Base-by-base conservation (phyloP, 2,888 invertebrate genomes). In the Leucozona laternaria region DNA sequence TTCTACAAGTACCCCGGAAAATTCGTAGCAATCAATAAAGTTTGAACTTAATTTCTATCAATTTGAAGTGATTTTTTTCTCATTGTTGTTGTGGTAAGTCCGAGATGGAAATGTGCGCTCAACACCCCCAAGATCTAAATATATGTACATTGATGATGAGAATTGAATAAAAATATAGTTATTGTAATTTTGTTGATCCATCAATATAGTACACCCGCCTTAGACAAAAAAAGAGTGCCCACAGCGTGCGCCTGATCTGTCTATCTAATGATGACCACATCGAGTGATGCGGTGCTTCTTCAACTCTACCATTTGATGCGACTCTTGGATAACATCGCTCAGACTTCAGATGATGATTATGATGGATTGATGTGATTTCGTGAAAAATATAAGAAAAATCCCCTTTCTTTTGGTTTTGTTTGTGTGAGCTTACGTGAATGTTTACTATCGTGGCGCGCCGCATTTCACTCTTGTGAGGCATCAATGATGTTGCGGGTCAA, bases 351-450 rank as follows among this genome's bases (percentile, higher is more conserved):
- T 73, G 70, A 66, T 80, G 77, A 81, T 73, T 80, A 80, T 80
- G 85, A 85, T 77, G 48, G 81, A 85, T 80, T 68, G 80, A 77
- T 76, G 79, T 28, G 68, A 79, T 75, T 79, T 71, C 48, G 11
- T 75, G 66, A 75, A 70, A 68, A 68, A 58, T 45, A 20, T 1
- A 62, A n/a, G n/a, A n/a, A n/a, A 79, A 76, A 62, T 28, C 28
- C 34, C 58, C 55, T 82, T 73, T 55, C 40, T 31, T 31, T 31
- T 5, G 31, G 31, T 0, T 31, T 31, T 31, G 4, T 31, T n/a
- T 50, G 22, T 6, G 13, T 13, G 15, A 50, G 22, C 22, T 31
- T 55, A 15, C 22, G 43, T 72, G 64, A 72, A 50, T 64, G 57
- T 43, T 53, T 55, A 58, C 68, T 53, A 25, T 70, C 53, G 13